Percentiles rank a stretch among this genome's conserved stretches.
These are phyloP conservation scores for Peromyscus polionotus DNA, from an alignment of 2,113 vertebrate genomes.

Conservation along the genomic window DNA sequence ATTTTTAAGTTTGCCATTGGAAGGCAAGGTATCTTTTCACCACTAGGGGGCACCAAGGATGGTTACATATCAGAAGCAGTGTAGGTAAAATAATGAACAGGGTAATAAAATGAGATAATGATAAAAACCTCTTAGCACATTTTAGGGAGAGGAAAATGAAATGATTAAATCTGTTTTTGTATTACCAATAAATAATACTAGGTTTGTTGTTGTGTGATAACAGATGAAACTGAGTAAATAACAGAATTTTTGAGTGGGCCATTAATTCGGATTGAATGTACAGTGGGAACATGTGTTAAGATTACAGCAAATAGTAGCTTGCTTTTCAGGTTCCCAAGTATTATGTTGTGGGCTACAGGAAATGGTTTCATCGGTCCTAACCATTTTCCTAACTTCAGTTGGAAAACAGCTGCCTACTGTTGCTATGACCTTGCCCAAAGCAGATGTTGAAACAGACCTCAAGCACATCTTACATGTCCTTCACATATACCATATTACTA, in stretches of 20 bases:
- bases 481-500: neutral
- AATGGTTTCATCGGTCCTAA: neutral
- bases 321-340: neutral
- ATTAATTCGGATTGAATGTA: neutral
- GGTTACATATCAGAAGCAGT: neutral
- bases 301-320: neutral
- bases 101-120: neutral
- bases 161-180: neutral
- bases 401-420: neutral
- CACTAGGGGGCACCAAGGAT: neutral
- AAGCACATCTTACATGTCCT: neutral
- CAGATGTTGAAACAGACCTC: neutral
- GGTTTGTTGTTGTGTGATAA: neutral
- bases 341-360: neutral
- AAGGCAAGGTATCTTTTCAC: neutral
- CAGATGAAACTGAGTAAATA: neutral
- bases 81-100: neutral
- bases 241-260: neutral
- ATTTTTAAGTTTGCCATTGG: neutral
- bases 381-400: neutral
- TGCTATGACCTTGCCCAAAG: neutral
- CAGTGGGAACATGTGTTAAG: neutral
- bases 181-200: constrained; percentile 4
- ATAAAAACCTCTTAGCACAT: neutral
- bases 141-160: neutral